These are phyloP conservation scores for Vanessa cardui DNA, from an alignment of 2,888 invertebrate species.

Conservation along the genomic window DNA sequence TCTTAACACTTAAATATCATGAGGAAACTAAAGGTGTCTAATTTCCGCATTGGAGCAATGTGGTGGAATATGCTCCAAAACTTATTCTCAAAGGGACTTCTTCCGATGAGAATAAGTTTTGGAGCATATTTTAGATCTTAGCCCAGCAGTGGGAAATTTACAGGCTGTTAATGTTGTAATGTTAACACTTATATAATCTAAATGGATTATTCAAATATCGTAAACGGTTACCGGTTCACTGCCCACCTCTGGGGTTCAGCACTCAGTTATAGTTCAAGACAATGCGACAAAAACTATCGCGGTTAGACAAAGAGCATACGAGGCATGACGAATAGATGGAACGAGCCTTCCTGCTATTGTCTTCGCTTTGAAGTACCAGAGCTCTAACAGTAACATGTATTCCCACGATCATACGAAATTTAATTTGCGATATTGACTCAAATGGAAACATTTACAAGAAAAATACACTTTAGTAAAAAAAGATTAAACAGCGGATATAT, in stretches of 20 bases:
- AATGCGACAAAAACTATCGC: constrained; percentile 51
- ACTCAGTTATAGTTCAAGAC: constrained; percentile 51
- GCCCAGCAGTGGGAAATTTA: too few species aligned
- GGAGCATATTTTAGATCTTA: too few species aligned
- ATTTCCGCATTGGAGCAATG: too few species aligned
- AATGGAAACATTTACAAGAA: too few species aligned
- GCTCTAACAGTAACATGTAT: constrained; percentile 48
- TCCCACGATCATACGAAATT: constrained; percentile 52
- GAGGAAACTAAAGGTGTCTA: too few species aligned
- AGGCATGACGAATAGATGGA: constrained; percentile 61
- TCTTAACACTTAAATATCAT: too few species aligned
- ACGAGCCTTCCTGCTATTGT: constrained; percentile 74
- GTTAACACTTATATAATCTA: background rate
- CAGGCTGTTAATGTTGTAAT: too few species aligned
- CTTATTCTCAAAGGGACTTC: too few species aligned
- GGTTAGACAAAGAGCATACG: constrained; percentile 52
- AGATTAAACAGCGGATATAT: too few species aligned
- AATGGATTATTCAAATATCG: constrained; percentile 14
- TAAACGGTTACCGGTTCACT: constrained; percentile 45
- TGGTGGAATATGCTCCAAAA: too few species aligned
- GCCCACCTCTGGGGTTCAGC: constrained; percentile 52
- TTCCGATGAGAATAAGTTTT: too few species aligned
- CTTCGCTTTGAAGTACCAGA: constrained; percentile 55
- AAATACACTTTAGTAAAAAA: too few species aligned
- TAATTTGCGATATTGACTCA: constrained; percentile 3